A percentile compares a stretch with the other conserved stretches of the same genome.
phyloP scores from a whole-genome alignment of 2,888 invertebrate genomes.

The Drosophila multiciliata region DNA sequence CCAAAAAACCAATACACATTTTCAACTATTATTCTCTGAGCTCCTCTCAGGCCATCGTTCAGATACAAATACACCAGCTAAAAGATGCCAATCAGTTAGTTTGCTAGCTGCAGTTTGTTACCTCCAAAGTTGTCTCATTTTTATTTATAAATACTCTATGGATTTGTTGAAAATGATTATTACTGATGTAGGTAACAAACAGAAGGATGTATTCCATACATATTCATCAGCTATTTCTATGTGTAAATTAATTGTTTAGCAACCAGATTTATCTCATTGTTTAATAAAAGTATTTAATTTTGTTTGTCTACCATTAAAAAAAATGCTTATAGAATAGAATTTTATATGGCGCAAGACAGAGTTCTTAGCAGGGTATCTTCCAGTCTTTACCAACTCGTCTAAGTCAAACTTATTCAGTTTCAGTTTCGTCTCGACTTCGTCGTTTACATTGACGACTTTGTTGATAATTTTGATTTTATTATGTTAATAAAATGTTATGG shows the following conservation, averaged over 20 bases:
- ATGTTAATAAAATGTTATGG: slow-evolving; percentile 84
- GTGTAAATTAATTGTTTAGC: not conserved
- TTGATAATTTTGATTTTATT: slow-evolving; percentile 84
- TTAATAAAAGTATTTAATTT: not conserved
- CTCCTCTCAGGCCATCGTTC: slow-evolving; percentile 1
- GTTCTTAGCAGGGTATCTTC: not conserved
- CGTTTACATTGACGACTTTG: slow-evolving; percentile 80
- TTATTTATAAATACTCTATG: slow-evolving; percentile 40
- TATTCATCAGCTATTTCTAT: not conserved
- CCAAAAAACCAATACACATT: slow-evolving; percentile 33
- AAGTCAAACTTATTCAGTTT: slow-evolving; percentile 38
- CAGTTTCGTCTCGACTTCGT: slow-evolving; percentile 48
- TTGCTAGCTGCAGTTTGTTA: slow-evolving; percentile 58
- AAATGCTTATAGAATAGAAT: not conserved
- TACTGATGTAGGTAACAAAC: not conserved
- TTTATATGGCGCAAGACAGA: not conserved
- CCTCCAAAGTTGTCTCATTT: slow-evolving; percentile 77
- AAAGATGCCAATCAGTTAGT: slow-evolving; percentile 74
- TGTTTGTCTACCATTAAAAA: not conserved
- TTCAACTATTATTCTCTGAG: slow-evolving; percentile 34
- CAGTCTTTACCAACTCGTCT: not conserved
- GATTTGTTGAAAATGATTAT: no score
- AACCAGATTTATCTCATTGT: not conserved
- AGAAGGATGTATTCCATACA: not conserved
- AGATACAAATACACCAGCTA: slow-evolving; percentile 26